Conservation (phyloP, 2,797 vertebrate genomes). For the Menidia menidia region DNA sequence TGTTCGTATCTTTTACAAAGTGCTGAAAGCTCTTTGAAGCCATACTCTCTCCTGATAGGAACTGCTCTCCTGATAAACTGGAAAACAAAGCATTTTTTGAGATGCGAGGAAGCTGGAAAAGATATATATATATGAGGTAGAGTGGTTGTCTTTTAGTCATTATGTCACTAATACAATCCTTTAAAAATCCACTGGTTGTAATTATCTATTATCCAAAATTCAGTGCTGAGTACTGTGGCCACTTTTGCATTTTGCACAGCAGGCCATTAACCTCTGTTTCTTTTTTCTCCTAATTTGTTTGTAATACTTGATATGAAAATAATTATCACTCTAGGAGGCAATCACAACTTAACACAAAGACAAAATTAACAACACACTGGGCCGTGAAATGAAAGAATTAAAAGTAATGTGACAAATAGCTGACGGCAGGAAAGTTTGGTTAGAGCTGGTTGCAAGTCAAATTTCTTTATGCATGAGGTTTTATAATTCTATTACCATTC, state of each 20-base stretch:
- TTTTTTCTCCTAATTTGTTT: neutral
- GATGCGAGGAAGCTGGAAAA: neutral
- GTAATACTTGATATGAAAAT: neutral
- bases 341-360: neutral
- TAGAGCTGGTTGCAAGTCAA: neutral
- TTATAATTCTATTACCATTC: constrained; percentile 3
- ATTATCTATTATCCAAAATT: too few species aligned
- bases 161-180: too few species aligned
- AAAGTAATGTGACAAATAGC: neutral
- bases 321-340: neutral
- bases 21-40: too few species aligned
- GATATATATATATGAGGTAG: too few species aligned
- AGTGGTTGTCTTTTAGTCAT: too few species aligned
- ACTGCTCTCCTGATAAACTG: neutral
- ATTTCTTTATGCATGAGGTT: constrained; percentile 8
- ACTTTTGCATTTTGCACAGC: neutral
- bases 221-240: neutral
- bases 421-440: neutral
- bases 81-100: neutral
- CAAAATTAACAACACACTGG: constrained; percentile 13
- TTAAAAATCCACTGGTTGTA: too few species aligned
- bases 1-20: too few species aligned
- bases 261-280: neutral
- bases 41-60: too few species aligned
- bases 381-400: constrained; percentile 2